Evolutionary conservation across 1,140 invertebrate species (phyloP).

Genomic region (Fopius arisanus): DNA sequence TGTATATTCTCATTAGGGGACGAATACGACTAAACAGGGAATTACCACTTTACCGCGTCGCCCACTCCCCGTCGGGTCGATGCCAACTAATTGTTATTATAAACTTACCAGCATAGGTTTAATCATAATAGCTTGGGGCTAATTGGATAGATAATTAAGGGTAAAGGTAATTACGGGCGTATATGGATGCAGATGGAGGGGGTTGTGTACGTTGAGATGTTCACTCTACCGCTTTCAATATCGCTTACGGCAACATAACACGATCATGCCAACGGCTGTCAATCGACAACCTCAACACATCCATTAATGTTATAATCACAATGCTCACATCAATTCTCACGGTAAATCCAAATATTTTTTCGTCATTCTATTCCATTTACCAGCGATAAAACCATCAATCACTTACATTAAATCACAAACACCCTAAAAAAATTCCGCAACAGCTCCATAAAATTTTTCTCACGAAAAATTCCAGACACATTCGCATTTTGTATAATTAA

Average conservation of each 20-base stretch:
- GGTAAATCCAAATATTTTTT: not conserved
- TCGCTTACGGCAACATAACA: conserved; percentile 56
- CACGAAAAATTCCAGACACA: no score
- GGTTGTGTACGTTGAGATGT: not conserved
- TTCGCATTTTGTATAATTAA: no score
- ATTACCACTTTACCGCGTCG: conserved; percentile 54
- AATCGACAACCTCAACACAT: conserved; percentile 45
- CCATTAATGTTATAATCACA: not conserved
- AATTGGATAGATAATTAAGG: conserved; percentile 67
- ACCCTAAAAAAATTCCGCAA: no score
- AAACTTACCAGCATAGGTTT: conserved; percentile 65
- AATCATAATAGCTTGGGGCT: conserved; percentile 66
- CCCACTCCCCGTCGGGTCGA: conserved; percentile 55
- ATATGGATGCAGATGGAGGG: conserved; percentile 39
- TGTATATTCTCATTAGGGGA: not conserved
- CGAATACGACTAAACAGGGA: conserved; percentile 48
- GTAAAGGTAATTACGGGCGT: conserved; percentile 64
- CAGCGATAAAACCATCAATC: no score
- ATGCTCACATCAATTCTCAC: not conserved
- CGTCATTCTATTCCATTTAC: no score
- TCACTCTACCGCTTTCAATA: conserved; percentile 45
- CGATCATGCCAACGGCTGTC: conserved; percentile 53
- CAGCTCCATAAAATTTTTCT: no score
- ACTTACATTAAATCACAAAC: no score
- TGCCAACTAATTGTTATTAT: conserved; percentile 66